These are phyloP conservation scores for Ranitomeya variabilis DNA, from an alignment of 2,113 vertebrate species.

Conservation along the genomic window DNA sequence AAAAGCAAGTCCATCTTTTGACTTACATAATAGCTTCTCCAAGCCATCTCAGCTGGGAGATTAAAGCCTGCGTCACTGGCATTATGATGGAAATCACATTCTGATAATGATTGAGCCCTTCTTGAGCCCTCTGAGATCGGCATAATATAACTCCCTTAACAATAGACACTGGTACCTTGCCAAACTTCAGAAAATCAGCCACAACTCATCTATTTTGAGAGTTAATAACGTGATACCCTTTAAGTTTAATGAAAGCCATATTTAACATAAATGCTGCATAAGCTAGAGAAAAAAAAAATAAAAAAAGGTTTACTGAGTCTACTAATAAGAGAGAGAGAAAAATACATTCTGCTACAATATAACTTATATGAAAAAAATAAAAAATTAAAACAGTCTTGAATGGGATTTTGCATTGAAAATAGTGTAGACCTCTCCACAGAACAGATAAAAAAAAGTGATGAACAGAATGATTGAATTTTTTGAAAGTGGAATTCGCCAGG, in stretches of 20 bases:
- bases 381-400: no score
- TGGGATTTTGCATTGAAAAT: no score
- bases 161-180: conserved; percentile 37
- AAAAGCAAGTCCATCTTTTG: conserved; percentile 57
- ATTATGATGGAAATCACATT: conserved; percentile 59
- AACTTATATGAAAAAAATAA: no score
- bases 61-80: conserved; percentile 55
- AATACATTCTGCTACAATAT: not conserved
- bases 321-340: not conserved
- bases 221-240: conserved; percentile 29
- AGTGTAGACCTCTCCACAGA: not conserved
- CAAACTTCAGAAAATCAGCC: conserved; percentile 26
- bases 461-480: no score
- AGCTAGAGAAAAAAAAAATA: not conserved
- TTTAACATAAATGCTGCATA: not conserved
- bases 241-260: not conserved
- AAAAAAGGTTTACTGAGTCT: not conserved
- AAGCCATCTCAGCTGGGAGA: conserved; percentile 56
- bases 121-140: conserved; percentile 41
- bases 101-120: conserved; percentile 56
- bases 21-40: conserved; percentile 58
- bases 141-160: conserved; percentile 42
- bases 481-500: no score
- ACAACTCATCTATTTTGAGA: not conserved
- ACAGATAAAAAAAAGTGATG: not conserved